These are phyloP conservation scores for Tupiocoris notatus DNA, from an alignment of 2,888 invertebrate species.

Conservation along the genomic window DNA sequence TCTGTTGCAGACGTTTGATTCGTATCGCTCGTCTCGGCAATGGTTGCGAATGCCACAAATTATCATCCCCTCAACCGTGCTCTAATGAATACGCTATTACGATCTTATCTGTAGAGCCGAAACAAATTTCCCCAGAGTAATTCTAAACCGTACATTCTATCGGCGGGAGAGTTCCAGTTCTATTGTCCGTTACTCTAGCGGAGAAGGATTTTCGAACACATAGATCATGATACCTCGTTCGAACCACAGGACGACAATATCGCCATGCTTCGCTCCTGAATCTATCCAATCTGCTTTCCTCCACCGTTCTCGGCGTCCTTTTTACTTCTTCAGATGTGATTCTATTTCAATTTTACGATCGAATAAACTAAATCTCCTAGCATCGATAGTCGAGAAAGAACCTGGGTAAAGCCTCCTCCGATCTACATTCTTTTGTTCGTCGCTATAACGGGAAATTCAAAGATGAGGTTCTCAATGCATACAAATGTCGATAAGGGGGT, in stretches of 20 bases:
- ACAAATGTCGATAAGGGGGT: slow-evolving; percentile 23
- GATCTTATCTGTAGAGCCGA: too few species aligned
- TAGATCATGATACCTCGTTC: not conserved
- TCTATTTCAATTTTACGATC: slow-evolving; percentile 39
- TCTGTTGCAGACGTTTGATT: too few species aligned
- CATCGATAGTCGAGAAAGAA: not conserved
- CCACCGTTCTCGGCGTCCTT: not conserved
- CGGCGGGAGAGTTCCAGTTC: slow-evolving; percentile 8
- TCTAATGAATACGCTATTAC: too few species aligned
- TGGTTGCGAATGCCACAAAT: too few species aligned
- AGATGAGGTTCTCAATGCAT: slow-evolving; percentile 32
- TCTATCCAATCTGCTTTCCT: slow-evolving; percentile 23
- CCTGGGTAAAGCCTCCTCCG: not conserved
- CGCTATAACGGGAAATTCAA: slow-evolving; percentile 20
- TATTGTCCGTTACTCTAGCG: not conserved
- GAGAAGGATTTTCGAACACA: not conserved
- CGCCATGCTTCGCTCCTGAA: not conserved
- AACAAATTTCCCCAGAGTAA: too few species aligned
- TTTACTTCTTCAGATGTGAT: slow-evolving; percentile 17
- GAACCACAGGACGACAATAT: not conserved
- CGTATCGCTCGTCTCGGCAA: too few species aligned
- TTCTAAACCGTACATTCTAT: not conserved
- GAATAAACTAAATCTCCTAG: slow-evolving; percentile 30
- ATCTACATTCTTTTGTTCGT: slow-evolving; percentile 22
- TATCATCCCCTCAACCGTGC: too few species aligned